Evolutionary conservation across 2,797 vertebrate genomes (phyloP), one percentile per base, ranked within the genome.

Genomic region (Acrocephalus scirpaceus): DNA sequence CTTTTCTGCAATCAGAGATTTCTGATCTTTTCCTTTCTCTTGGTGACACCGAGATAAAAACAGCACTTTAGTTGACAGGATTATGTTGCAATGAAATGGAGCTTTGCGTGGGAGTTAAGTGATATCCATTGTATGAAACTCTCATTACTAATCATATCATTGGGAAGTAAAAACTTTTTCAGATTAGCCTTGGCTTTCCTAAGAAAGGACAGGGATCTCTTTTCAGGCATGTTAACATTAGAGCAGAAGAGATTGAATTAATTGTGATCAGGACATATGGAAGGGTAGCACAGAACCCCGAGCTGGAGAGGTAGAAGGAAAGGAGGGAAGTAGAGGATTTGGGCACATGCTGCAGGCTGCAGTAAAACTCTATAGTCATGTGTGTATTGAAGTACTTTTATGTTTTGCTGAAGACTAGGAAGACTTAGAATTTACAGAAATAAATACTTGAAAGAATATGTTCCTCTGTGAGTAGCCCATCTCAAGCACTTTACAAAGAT

Each of bases 151-250:
- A 92, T 92, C 64, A 77, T 54, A 54, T 79, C 90, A 92, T 79
- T 88, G 82, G 51, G 82, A 66, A 93, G 45, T 44, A 78, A 93
- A 94, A 86, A 67, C 60, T 86, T 80, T 94, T 92, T 91, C 87
- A 91, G 38, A 91, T 74, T 89, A 94, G 51, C 42, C 32, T 81
- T 54, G 54, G 47, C 44, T 72, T 77, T 91, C 76, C n/a, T 75
- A 34, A 84, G 53, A 79, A 86, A 74, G 22, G 57, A 67, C n/a
- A 51, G 32, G 36, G 16, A 44, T 78, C 20, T 76, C 57, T 91
- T 93, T 80, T 42, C 51, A 83, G 70, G 18, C 16, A 65, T 5
- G 1, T 51, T 72, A 51, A 13, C 16, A 44, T 34, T 27, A 64
- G 57, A 95, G 56, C 26, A 86, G 78, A 83, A 74, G 38, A 17